A percentile compares a stretch with the other conserved stretches of the same genome.
Conservation (phyloP, 2,888 invertebrate species). For the Mimas tiliae region DNA sequence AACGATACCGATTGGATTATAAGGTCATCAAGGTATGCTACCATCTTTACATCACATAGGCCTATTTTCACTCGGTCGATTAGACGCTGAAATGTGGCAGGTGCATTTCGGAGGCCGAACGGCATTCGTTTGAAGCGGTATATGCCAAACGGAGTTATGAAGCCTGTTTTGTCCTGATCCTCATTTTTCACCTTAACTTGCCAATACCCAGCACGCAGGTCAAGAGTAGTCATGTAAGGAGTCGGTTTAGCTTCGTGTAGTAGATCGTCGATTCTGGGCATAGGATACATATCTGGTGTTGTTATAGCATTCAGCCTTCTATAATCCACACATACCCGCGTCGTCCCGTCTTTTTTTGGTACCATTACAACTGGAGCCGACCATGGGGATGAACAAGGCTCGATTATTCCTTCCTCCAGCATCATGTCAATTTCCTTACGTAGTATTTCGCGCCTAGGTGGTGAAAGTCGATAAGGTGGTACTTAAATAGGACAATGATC, state of each 20-base stretch:
- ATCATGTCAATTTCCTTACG: conserved; percentile 46
- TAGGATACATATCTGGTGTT: conserved; percentile 43
- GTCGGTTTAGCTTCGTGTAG: conserved; percentile 42
- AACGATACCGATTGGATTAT: too few species aligned
- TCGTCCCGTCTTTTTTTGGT: conserved; percentile 48
- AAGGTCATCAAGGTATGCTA: too few species aligned
- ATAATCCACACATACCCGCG: conserved; percentile 55
- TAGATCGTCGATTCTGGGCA: conserved; percentile 37
- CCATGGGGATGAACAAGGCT: conserved; percentile 50
- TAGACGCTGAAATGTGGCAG: too few species aligned
- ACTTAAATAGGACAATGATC: conserved; percentile 25
- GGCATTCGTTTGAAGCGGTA: too few species aligned
- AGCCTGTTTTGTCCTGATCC: conserved; percentile 32
- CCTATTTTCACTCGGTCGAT: too few species aligned
- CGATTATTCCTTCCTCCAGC: conserved; percentile 49
- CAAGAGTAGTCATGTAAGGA: conserved; percentile 42
- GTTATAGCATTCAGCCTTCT: conserved; percentile 42
- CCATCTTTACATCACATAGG: too few species aligned
- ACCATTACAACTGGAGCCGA: conserved; percentile 55
- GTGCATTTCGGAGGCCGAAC: too few species aligned
- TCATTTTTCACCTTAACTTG: conserved; percentile 42
- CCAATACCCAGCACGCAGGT: conserved; percentile 45
- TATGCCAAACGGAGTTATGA: too few species aligned
- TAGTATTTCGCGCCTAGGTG: conserved; percentile 38
- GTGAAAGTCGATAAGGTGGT: conserved; percentile 45